These are phyloP conservation scores for Drosophila saltans DNA, from an alignment of 1,140 invertebrate genomes.

Conservation along the genomic window DNA sequence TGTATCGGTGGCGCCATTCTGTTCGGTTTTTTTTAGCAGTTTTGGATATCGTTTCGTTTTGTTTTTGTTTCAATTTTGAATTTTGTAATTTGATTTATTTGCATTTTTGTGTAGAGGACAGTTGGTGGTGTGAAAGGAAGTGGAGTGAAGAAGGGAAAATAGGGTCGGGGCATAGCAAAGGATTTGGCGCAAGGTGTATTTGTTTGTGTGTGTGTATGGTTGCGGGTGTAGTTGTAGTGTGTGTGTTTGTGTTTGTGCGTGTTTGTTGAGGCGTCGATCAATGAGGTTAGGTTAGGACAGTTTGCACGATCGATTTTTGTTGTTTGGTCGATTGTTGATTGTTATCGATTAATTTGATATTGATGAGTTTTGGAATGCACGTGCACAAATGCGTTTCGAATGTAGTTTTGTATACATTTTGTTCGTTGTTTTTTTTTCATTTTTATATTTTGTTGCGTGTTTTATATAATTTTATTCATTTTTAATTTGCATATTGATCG, in stretches of 20 bases:
- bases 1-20: slow-evolving; percentile 79
- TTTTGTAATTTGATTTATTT: slow-evolving; percentile 60
- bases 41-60: slow-evolving; percentile 33
- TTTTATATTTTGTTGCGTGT: slow-evolving; percentile 42
- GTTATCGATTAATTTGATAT: slow-evolving; percentile 47
- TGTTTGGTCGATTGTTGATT: slow-evolving; percentile 34
- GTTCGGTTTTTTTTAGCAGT: slow-evolving; percentile 20
- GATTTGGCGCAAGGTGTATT: slow-evolving; percentile 46
- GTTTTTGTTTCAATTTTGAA: slow-evolving; percentile 59
- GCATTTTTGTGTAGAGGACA: slow-evolving; percentile 34
- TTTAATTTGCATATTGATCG: neutral
- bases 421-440: slow-evolving; percentile 39
- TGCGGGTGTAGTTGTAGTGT: slow-evolving; percentile 24
- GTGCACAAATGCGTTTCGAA: slow-evolving; percentile 71
- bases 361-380: slow-evolving; percentile 50
- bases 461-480: slow-evolving; percentile 43
- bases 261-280: slow-evolving; percentile 22
- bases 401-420: slow-evolving; percentile 82
- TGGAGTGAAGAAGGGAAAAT: slow-evolving; percentile 21
- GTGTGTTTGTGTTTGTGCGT: slow-evolving; percentile 25
- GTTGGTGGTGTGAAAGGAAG: neutral
- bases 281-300: slow-evolving; percentile 31
- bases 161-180: slow-evolving; percentile 38
- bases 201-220: slow-evolving; percentile 20
- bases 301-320: slow-evolving; percentile 47